Evolutionary conservation across 2,888 invertebrate genomes (phyloP).

Genomic region (Unio pictorum): DNA sequence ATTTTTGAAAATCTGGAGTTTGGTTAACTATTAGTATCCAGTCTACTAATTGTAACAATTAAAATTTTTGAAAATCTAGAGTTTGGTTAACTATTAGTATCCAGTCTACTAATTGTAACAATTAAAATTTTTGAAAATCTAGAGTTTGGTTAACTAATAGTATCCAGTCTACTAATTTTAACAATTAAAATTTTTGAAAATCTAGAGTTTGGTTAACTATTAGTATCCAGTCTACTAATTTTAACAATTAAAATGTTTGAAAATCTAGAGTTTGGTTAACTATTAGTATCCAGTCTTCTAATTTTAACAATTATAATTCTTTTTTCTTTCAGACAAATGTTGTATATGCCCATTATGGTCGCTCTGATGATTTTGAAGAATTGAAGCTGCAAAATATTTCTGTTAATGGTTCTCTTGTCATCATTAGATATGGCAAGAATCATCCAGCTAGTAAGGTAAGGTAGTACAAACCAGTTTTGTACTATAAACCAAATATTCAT

Average conservation of each 20-base stretch:
- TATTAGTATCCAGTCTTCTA: neutral
- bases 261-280: neutral
- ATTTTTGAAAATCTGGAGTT: no score
- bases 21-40: no score
- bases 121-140: no score
- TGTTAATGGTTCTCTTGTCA: slow-evolving; percentile 70
- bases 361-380: slow-evolving; percentile 68
- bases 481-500: no score
- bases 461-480: slow-evolving; percentile 29
- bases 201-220: neutral
- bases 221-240: neutral
- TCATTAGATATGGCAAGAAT: slow-evolving; percentile 73
- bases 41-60: neutral
- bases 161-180: neutral
- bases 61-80: no score
- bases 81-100: neutral
- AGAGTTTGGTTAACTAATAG: neutral
- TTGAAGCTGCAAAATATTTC: slow-evolving; percentile 58
- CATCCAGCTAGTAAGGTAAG: slow-evolving; percentile 72
- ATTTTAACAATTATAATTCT: neutral
- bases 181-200: neutral
- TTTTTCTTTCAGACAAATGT: slow-evolving; percentile 56
- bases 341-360: slow-evolving; percentile 73
- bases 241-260: slow-evolving; percentile 1
- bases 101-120: neutral